Conservation (phyloP, 2,113 vertebrate genomes). For the Potamarius usumacintae region DNA sequence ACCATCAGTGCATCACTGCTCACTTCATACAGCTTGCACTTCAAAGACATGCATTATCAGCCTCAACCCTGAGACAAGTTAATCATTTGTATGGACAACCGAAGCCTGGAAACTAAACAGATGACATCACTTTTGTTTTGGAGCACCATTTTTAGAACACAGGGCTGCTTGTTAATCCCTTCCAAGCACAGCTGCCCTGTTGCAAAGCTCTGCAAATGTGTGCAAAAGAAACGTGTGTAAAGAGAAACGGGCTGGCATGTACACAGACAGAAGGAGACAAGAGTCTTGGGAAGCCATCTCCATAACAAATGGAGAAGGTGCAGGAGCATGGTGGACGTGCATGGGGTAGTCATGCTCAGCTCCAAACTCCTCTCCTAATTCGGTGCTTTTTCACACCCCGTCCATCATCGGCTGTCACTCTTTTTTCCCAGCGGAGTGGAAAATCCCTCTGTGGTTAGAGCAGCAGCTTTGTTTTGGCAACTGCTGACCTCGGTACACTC, state of each 20-base stretch:
- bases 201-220: constrained; percentile 61
- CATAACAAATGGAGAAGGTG: constrained; percentile 64
- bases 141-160: constrained; percentile 56
- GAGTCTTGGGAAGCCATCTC: constrained; percentile 67
- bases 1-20: not conserved
- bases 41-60: constrained; percentile 44
- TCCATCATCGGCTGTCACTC: constrained; percentile 47
- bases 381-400: constrained; percentile 73
- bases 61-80: constrained; percentile 9
- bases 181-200: constrained; percentile 54
- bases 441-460: constrained; percentile 65
- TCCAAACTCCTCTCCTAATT: constrained; percentile 76
- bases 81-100: constrained; percentile 37
- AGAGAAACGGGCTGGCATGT: constrained; percentile 53
- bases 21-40: not conserved
- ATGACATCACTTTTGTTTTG: constrained; percentile 65
- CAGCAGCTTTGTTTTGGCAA: constrained; percentile 67
- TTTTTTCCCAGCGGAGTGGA: constrained; percentile 66
- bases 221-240: constrained; percentile 56
- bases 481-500: constrained; percentile 68
- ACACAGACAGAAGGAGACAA: constrained; percentile 62
- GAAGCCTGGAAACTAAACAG: constrained; percentile 53
- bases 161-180: constrained; percentile 50
- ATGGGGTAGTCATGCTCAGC: constrained; percentile 53
- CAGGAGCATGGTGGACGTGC: constrained; percentile 61